These are phyloP conservation scores for Leptoteleia sp. DNA, from an alignment of 1,140 invertebrate genomes.

Conservation along the genomic window DNA sequence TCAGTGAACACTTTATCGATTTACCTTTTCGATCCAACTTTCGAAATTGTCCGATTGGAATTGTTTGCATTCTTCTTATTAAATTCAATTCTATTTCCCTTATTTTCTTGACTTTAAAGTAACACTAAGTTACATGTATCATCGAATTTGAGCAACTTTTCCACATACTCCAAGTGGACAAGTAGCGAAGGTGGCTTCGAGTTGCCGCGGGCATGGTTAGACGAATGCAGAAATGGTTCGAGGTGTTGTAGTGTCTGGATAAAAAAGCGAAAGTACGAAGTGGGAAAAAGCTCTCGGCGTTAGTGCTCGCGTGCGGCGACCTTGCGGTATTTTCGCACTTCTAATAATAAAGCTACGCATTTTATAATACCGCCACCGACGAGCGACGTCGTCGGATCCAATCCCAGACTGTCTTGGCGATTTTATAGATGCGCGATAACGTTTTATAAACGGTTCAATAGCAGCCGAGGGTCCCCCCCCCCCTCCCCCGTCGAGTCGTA, in stretches of 20 bases:
- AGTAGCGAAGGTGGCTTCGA: neutral
- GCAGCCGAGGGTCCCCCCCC: slow-evolving; percentile 1
- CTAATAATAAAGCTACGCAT: slow-evolving; percentile 80
- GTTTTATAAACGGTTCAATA: slow-evolving; percentile 40
- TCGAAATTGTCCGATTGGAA: too few species aligned
- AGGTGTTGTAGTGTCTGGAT: neutral
- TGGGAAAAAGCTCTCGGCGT: slow-evolving; percentile 54
- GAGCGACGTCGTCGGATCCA: slow-evolving; percentile 58
- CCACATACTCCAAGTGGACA: too few species aligned
- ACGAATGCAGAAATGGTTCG: neutral
- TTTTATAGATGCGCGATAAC: slow-evolving; percentile 59
- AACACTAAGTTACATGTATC: too few species aligned
- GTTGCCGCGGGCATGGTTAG: neutral
- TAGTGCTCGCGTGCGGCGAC: slow-evolving; percentile 73
- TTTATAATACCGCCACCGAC: slow-evolving; percentile 74
- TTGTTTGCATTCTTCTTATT: too few species aligned
- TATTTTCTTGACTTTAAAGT: too few species aligned
- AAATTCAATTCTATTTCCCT: too few species aligned
- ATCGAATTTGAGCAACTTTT: too few species aligned
- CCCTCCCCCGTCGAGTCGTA: too few species aligned
- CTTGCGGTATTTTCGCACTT: slow-evolving; percentile 79
- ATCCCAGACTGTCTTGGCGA: slow-evolving; percentile 62
- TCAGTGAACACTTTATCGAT: too few species aligned
- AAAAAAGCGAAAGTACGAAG: slow-evolving; percentile 50
- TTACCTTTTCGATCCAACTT: too few species aligned